phyloP scores from a whole-genome alignment of 2,797 vertebrate species.

The Ctenochaetus hawaiiensis region DNA sequence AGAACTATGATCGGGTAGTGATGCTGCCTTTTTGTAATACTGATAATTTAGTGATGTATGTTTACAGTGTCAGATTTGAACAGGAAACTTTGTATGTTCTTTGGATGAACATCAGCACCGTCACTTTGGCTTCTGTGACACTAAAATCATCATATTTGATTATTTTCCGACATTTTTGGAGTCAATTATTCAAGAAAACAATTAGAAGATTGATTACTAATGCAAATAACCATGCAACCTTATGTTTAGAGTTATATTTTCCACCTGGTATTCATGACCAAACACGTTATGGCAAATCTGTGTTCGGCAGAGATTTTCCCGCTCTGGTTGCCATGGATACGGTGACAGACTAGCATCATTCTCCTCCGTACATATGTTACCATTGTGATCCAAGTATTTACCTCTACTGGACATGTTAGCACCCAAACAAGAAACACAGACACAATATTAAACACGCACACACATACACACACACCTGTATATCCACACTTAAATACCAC shows the following conservation, averaged over 20 bases:
- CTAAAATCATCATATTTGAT: too few species aligned
- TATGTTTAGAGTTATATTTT: too few species aligned
- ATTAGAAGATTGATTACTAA: too few species aligned
- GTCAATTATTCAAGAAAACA: too few species aligned
- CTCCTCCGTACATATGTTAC: constrained; percentile 1
- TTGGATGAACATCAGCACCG: too few species aligned
- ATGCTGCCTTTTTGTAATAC: too few species aligned
- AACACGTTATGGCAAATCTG: not conserved
- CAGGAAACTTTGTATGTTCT: too few species aligned
- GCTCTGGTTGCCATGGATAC: constrained; percentile 38
- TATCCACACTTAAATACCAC: not conserved
- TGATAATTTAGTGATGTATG: too few species aligned
- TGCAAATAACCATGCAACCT: too few species aligned
- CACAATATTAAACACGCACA: not conserved
- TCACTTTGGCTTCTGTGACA: too few species aligned
- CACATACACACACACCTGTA: constrained; percentile 21
- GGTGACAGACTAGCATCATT: constrained; percentile 4
- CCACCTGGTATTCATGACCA: not conserved
- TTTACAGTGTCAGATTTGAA: too few species aligned
- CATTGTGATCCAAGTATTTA: not conserved
- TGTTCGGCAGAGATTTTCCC: not conserved
- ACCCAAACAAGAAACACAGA: not conserved
- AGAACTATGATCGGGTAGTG: not conserved
- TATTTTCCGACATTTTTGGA: too few species aligned
- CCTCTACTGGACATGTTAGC: not conserved